Percentiles rank a stretch among this genome's conserved stretches.
Evolutionary conservation across 1,140 invertebrate genomes (phyloP).

Genomic region (Eciton burchellii): DNA sequence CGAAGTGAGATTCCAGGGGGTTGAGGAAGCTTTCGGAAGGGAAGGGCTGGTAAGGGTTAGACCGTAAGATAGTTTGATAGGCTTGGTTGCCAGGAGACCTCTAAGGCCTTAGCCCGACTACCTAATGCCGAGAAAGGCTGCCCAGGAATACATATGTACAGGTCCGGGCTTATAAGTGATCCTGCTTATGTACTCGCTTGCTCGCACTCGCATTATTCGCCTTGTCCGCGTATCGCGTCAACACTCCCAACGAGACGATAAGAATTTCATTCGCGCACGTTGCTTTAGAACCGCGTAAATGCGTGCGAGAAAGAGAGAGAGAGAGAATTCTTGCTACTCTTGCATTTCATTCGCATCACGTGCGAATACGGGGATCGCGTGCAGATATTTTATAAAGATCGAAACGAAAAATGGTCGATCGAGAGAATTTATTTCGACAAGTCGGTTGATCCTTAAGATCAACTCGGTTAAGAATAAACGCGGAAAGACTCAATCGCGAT

Average conservation of each 20-base stretch:
- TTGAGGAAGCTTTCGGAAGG: conserved; percentile 63
- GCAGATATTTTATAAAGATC: too few species aligned
- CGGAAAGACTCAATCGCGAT: conserved; percentile 56
- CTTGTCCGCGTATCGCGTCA: conserved; percentile 15
- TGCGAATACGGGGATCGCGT: neutral
- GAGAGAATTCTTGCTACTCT: too few species aligned
- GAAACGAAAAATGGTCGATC: neutral
- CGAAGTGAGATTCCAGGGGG: conserved; percentile 83
- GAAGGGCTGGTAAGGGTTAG: conserved; percentile 78
- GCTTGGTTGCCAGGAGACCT: conserved; percentile 84
- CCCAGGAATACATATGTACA: conserved; percentile 70
- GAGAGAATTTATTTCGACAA: conserved; percentile 6
- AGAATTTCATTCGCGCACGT: conserved; percentile 35
- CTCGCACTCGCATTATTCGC: conserved; percentile 49
- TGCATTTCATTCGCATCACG: neutral
- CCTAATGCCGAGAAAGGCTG: conserved; percentile 81
- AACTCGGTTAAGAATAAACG: conserved; percentile 20
- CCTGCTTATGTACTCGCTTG: conserved; percentile 64
- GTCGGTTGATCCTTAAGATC: too few species aligned
- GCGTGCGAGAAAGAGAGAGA: neutral
- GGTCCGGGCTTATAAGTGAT: conserved; percentile 72
- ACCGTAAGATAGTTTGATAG: conserved; percentile 85
- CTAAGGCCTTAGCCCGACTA: conserved; percentile 76
- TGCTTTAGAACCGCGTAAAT: neutral
- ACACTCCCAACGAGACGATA: conserved; percentile 35